Evolutionary conservation across 2,888 invertebrate species (phyloP).

Genomic region (Trissolcus japonicus): DNA sequence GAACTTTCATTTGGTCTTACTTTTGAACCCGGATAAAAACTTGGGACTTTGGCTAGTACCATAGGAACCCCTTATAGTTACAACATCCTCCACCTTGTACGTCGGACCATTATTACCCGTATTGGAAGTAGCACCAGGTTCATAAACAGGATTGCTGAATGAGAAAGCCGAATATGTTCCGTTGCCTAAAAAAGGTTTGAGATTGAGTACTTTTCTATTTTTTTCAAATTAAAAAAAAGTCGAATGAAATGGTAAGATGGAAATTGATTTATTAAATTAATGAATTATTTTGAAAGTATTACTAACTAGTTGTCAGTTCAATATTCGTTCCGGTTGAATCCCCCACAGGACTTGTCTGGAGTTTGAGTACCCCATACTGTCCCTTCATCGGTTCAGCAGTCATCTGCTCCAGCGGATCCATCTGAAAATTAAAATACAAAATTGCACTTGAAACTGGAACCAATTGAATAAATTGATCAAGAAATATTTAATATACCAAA

Average conservation of each 20-base stretch:
- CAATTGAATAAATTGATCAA: background rate
- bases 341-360: constrained; percentile 82
- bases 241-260: too few relatives aligned
- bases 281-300: background rate
- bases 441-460: background rate
- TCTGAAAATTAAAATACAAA: constrained; percentile 74
- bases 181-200: constrained; percentile 67
- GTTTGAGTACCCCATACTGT: constrained; percentile 86
- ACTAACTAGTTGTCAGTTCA: constrained; percentile 66
- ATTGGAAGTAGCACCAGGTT: constrained; percentile 81
- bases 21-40: constrained; percentile 78
- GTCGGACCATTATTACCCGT: constrained; percentile 78
- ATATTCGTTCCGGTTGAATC: constrained; percentile 66
- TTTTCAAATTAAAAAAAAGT: background rate
- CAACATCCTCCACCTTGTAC: constrained; percentile 87
- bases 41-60: constrained; percentile 74
- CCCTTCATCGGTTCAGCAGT: constrained; percentile 76
- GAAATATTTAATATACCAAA: constrained; percentile 78
- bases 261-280: too few relatives aligned
- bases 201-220: background rate
- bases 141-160: constrained; percentile 90
- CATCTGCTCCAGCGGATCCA: constrained; percentile 80
- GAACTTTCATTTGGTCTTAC: too few relatives aligned
- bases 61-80: constrained; percentile 79
- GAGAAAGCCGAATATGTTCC: constrained; percentile 81